Evolutionary conservation across 2,797 vertebrate species (phyloP), one percentile per base, ranked within the genome.

Genomic region (Anguilla megastoma): DNA sequence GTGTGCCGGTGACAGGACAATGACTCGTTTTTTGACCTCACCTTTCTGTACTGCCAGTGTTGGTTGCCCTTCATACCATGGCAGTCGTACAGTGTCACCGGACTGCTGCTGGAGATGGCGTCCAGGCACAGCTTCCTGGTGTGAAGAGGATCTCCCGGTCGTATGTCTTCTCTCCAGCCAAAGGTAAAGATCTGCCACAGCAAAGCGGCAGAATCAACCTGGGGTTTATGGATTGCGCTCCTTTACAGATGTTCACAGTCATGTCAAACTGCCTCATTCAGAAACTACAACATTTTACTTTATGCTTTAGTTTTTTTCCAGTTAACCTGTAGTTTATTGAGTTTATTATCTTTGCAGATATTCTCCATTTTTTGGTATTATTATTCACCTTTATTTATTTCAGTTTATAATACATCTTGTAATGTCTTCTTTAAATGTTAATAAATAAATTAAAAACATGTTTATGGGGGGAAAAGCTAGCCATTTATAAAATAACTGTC

Each of bases 61-160:
- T 98, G 97, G 93, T 98, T 98, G 24, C 97, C 97, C 91, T 96
- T 97, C 97, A 98, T 97, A 79, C 97, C 97, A 0, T 98, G 97
- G 87, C 97, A 98, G 93, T 98, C 97, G n/a, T 97, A 98, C 16
- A 98, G 95, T 0, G 97, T 98, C 91, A 97, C 95, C 0, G 96
- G 93, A 90, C 97, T 97, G 86, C 91, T 96, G 92, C 96, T 95
- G 0, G 97, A 97, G 91, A 97, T 91, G 0, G 97, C 96, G 0
- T 98, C 97, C 0, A 98, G 96, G 92, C 97, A 98, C 94, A 97
- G 97, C 87, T 98, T 98, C 21, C 97, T 95, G 74, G 96, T 97
- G 92, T 98, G 97, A 85, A 98, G 94, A 0, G 97, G 97, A 87
- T 98, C 97, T 2, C 97, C 97, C 0, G 97, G 97, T 18, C 97